phyloP scores from a whole-genome alignment of 2,888 invertebrate genomes.

The Sesamia inferens region DNA sequence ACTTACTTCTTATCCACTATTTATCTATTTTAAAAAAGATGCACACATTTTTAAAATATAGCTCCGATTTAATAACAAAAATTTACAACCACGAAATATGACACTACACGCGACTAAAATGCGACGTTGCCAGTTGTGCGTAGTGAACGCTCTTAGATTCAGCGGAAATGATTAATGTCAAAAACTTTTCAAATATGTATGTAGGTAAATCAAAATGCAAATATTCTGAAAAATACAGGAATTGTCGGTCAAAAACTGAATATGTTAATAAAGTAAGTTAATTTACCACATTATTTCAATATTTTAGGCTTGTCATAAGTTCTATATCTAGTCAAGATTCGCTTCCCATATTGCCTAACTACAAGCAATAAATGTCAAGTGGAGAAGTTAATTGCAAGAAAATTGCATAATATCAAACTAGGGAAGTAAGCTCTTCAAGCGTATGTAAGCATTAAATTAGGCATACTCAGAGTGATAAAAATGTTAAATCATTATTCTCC shows the following conservation, averaged over 20 bases:
- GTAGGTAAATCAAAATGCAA: too few species aligned
- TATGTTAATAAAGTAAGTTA: not conserved
- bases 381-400: not conserved
- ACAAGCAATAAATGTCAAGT: slow-evolving; percentile 4
- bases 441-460: slow-evolving; percentile 6
- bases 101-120: too few species aligned
- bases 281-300: not conserved
- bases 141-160: too few species aligned
- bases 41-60: too few species aligned
- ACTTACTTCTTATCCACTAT: too few species aligned
- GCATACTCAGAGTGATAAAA: slow-evolving; percentile 24
- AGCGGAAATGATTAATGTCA: too few species aligned
- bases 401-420: slow-evolving; percentile 31
- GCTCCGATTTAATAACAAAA: too few species aligned
- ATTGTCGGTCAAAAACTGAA: not conserved
- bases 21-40: too few species aligned
- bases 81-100: too few species aligned
- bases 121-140: too few species aligned
- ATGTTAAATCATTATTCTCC: slow-evolving; percentile 30
- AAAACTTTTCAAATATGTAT: too few species aligned
- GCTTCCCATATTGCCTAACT: slow-evolving; percentile 18
- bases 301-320: slow-evolving; percentile 3
- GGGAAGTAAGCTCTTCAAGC: slow-evolving; percentile 3
- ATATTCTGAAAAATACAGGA: too few species aligned
- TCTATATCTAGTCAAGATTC: not conserved